phyloP scores from a whole-genome alignment of 2,888 invertebrate genomes.

The Slavum lentiscoides region DNA sequence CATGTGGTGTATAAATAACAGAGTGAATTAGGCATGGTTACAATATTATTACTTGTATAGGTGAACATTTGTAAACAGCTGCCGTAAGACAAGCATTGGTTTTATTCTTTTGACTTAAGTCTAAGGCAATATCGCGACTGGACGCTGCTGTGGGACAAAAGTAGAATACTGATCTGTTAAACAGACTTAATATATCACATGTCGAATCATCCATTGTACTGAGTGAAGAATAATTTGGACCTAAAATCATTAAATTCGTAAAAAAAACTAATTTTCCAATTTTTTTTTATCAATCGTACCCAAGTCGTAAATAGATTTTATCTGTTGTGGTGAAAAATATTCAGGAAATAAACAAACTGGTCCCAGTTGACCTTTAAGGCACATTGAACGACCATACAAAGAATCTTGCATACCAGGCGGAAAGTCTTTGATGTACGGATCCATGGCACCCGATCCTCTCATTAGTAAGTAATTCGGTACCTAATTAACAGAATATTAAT shows the following conservation, averaged over 20 bases:
- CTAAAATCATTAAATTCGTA: slow-evolving; percentile 23
- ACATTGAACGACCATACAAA: slow-evolving; percentile 63
- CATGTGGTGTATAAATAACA: slow-evolving; percentile 7
- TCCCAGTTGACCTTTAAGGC: slow-evolving; percentile 64
- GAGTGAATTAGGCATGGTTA: background rate
- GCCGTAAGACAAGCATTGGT: slow-evolving; percentile 53
- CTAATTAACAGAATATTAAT: slow-evolving; percentile 29
- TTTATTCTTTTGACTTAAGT: slow-evolving; percentile 54
- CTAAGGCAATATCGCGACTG: slow-evolving; percentile 52
- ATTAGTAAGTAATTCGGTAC: slow-evolving; percentile 62
- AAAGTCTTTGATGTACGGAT: slow-evolving; percentile 64
- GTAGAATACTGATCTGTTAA: slow-evolving; percentile 45
- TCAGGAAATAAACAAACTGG: slow-evolving; percentile 64
- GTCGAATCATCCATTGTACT: slow-evolving; percentile 46
- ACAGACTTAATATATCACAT: slow-evolving; percentile 32
- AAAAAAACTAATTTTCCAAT: slow-evolving; percentile 44
- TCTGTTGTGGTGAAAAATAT: slow-evolving; percentile 59
- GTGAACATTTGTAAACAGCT: slow-evolving; percentile 52
- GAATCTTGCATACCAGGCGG: slow-evolving; percentile 65
- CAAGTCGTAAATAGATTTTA: slow-evolving; percentile 59
- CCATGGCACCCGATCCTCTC: slow-evolving; percentile 61
- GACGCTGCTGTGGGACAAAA: slow-evolving; percentile 62
- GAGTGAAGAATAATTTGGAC: slow-evolving; percentile 48
- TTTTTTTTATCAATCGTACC: slow-evolving; percentile 57
- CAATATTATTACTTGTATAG: slow-evolving; percentile 38